Evolutionary conservation across 2,888 invertebrate species (phyloP).

Genomic region (Trichopoda pennipes): DNA sequence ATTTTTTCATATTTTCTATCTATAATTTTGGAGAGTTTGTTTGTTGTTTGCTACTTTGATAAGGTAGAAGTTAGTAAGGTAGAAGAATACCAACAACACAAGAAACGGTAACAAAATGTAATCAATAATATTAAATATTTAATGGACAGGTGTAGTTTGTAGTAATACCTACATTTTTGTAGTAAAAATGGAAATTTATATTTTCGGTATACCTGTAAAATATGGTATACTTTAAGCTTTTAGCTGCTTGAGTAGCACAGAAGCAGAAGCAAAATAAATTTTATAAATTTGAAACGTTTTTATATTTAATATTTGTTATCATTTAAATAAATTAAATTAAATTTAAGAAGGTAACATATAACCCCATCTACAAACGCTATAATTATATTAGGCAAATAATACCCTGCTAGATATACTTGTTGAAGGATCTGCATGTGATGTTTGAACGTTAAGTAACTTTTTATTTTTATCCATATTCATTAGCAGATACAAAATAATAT

Average conservation of each 20-base stretch:
- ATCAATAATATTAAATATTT: constrained; percentile 80
- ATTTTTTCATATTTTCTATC: constrained; percentile 18
- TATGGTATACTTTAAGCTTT: neutral
- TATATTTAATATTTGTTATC: too few species aligned
- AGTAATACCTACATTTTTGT: constrained; percentile 38
- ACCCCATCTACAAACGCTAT: too few species aligned
- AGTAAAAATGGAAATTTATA: constrained; percentile 33
- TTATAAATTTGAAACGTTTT: too few species aligned
- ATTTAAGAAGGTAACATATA: too few species aligned
- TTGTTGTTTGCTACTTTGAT: constrained; percentile 45
- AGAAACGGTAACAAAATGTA: constrained; percentile 72
- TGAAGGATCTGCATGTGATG: too few species aligned
- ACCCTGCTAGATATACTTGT: too few species aligned
- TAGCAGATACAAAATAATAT: too few species aligned
- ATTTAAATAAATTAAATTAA: too few species aligned
- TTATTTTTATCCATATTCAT: too few species aligned
- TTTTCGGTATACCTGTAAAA: constrained; percentile 45
- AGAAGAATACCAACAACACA: constrained; percentile 31
- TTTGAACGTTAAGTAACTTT: too few species aligned
- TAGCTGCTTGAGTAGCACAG: neutral
- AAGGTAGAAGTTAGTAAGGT: constrained; percentile 34
- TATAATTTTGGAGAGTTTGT: constrained; percentile 57
- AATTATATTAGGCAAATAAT: too few species aligned
- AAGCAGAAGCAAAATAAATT: neutral
- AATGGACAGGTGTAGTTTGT: constrained; percentile 74